Evolutionary conservation across 2,797 vertebrate genomes (phyloP).

Genomic region (Sitta carolinensis): DNA sequence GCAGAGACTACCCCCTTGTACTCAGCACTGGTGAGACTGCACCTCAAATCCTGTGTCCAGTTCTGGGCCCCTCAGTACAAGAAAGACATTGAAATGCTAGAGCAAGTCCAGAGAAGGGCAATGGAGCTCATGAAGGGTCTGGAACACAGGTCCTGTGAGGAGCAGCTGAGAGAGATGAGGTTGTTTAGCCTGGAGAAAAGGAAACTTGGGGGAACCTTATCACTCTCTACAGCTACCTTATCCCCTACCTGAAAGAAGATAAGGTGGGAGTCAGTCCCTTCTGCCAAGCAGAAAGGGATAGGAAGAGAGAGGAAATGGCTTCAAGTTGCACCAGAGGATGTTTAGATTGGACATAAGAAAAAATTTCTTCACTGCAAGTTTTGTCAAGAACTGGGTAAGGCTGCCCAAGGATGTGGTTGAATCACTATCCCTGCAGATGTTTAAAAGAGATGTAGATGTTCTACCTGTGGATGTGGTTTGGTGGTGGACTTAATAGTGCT

Average conservation of each 20-base stretch:
- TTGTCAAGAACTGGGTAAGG: not conserved
- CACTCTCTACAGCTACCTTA: not conserved
- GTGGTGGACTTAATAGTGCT: not conserved
- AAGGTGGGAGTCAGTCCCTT: not conserved
- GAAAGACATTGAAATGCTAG: not conserved
- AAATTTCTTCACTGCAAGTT: not conserved
- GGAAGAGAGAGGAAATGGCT: not conserved
- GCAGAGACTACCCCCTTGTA: not conserved
- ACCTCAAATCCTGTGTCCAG: not conserved
- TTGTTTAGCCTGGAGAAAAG: not conserved
- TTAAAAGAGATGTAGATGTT: not conserved
- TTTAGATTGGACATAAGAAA: not conserved
- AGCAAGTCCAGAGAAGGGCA: not conserved
- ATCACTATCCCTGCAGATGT: not conserved
- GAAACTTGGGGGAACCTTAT: not conserved
- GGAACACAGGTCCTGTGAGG: not conserved
- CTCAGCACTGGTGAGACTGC: accelerated
- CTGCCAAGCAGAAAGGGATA: not conserved
- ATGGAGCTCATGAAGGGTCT: not conserved
- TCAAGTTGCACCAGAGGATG: not conserved
- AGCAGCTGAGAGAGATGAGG: not conserved
- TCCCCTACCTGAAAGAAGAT: not conserved
- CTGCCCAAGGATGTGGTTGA: not conserved
- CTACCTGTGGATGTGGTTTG: not conserved
- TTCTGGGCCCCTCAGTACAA: not conserved